These are phyloP conservation scores for Eunapius fragilis DNA, from an alignment of 37 sponge, comb jelly and placozoan genomes.

Conservation along the genomic window DNA sequence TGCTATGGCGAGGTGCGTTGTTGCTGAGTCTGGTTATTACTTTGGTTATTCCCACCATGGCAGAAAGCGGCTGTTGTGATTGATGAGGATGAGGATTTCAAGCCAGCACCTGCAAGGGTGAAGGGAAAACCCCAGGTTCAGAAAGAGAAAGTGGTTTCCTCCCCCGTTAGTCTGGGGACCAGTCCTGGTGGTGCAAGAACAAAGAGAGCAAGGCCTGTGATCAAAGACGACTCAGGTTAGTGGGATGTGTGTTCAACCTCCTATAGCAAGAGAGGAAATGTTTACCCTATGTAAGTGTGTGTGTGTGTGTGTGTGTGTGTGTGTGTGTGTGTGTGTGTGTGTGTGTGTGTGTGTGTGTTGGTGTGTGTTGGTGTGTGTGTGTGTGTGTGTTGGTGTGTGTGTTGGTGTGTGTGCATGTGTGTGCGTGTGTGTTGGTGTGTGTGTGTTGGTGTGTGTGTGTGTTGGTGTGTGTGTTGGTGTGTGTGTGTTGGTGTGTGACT, in stretches of 20 bases:
- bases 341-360: conserved; percentile 39
- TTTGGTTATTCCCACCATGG: too few relatives aligned
- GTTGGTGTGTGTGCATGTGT: too few relatives aligned
- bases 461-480: too few relatives aligned
- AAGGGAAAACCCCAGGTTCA: not conserved
- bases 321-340: conserved; percentile 53
- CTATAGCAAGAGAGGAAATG: conserved; percentile 4
- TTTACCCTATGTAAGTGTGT: conserved; percentile 17
- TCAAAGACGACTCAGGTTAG: not conserved
- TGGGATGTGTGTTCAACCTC: not conserved
- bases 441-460: too few relatives aligned
- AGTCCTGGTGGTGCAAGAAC: not conserved
- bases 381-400: too few relatives aligned
- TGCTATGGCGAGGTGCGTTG: conserved; percentile 30
- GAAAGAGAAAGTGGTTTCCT: not conserved
- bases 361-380: conserved; percentile 36
- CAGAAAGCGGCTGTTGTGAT: conserved; percentile 8
- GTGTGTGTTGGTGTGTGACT: too few relatives aligned
- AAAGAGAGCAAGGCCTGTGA: not conserved
- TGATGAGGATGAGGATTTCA: not conserved
- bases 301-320: conserved; percentile 43
- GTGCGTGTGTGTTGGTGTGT: too few relatives aligned
- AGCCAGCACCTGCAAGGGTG: not conserved
- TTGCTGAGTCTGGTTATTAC: conserved; percentile 27
- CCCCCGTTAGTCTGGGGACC: not conserved